Conservation (phyloP, 2,888 invertebrate genomes). For the Tiliacea citrago region DNA sequence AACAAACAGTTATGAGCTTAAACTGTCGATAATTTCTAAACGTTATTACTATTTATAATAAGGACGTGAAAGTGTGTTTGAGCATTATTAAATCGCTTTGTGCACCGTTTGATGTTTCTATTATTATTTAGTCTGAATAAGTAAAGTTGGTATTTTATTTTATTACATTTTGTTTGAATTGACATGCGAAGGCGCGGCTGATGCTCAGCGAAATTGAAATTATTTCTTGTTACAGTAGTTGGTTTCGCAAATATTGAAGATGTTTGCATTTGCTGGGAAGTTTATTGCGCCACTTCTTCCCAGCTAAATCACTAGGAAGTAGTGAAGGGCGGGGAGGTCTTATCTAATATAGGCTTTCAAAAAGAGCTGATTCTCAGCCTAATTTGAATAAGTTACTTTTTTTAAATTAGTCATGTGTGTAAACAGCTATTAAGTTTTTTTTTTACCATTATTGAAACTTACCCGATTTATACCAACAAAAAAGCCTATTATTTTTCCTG, state of each 20-base stretch:
- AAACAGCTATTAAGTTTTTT: neutral
- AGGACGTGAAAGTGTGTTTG: constrained; percentile 39
- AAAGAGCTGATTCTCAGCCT: too few species aligned
- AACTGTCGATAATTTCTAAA: constrained; percentile 48
- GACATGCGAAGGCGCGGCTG: constrained; percentile 25
- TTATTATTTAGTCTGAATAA: constrained; percentile 45
- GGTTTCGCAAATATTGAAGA: constrained; percentile 7
- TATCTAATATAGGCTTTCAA: too few species aligned
- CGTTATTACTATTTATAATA: constrained; percentile 39
- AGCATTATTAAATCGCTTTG: constrained; percentile 38
- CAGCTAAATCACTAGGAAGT: too few species aligned
- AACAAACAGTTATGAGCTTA: constrained; percentile 34
- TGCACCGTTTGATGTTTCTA: constrained; percentile 46
- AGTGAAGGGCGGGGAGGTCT: too few species aligned
- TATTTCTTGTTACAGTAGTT: constrained; percentile 15
- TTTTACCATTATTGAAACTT: neutral
- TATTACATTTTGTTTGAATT: constrained; percentile 40
- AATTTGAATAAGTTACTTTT: too few species aligned
- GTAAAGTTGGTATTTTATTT: constrained; percentile 29
- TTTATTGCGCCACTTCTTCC: too few species aligned
- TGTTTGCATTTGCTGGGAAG: constrained; percentile 13
- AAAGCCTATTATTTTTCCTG: neutral
- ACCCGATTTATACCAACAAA: neutral
- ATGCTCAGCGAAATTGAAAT: constrained; percentile 13
- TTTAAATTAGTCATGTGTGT: neutral